Evolutionary conservation across 1,140 invertebrate species (phyloP).

Genomic region (Euschistus heros): DNA sequence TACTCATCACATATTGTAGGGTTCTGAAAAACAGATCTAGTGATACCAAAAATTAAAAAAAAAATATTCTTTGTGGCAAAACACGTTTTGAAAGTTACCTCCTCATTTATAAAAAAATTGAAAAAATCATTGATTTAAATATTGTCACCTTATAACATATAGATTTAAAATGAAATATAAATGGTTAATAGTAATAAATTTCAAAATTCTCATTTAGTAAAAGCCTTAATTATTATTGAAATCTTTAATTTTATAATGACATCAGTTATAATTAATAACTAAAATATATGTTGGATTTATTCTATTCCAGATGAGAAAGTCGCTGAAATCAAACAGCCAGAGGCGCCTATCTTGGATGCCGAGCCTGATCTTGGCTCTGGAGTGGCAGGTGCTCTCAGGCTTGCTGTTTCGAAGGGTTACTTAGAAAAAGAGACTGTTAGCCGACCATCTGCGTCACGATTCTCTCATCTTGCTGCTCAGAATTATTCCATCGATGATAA

Average conservation of each 20-base stretch:
- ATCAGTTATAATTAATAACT: no score
- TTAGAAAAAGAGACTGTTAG: conserved; percentile 72
- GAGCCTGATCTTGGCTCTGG: conserved; percentile 90
- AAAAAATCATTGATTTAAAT: no score
- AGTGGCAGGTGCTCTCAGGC: conserved; percentile 78
- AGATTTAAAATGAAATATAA: no score
- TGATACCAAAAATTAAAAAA: no score
- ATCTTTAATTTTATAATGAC: no score
- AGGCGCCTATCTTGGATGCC: conserved; percentile 76
- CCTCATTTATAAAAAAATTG: no score
- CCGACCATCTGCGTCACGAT: conserved; percentile 55
- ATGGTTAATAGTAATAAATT: conserved; percentile 20
- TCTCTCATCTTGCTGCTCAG: conserved; percentile 71
- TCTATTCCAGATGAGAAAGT: conserved; percentile 25
- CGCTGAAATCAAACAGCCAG: conserved; percentile 37
- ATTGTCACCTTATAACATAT: no score
- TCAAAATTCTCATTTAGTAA: background rate
- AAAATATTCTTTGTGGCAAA: no score
- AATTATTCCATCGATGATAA: conserved; percentile 98
- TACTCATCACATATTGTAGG: no score
- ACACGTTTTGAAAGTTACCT: no score
- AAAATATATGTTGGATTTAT: background rate
- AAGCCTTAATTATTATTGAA: no score
- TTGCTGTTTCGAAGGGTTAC: conserved; percentile 94
- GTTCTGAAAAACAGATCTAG: no score